Evolutionary conservation across 1,140 invertebrate genomes (phyloP), one percentile per base, ranked within the genome.

Genomic region (Solenopsis fugax): DNA sequence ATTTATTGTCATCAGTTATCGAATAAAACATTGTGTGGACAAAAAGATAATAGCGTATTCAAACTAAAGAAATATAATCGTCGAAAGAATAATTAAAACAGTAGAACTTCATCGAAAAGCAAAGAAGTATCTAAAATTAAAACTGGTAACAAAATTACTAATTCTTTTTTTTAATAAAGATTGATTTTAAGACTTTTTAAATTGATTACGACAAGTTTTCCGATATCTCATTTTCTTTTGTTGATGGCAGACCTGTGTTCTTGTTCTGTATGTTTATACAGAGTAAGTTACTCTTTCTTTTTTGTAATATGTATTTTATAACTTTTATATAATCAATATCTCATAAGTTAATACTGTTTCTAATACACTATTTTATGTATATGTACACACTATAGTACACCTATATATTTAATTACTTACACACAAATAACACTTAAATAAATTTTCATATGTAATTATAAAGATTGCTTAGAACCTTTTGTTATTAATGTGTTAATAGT

Each of bases 1-100:
- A 69, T 1, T 69, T 69, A 69, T 48, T 69, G 13, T 69, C 65
- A 48, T 48, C n/a, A 69, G 65, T 48, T 69, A 48, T 48, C 65
- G 65, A 69, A 69, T 69, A 48, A 5, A 48, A 69, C 65, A 48
- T 2, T 69, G 12, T 24, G 13, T 48, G 2, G 65, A 69, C 21
- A 69, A 69, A 1, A 69, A 69, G 10, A 4, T 67, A 41, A n/a
- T 41, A 48, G 2, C n/a, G 6, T 69, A 10, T 5, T 24, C 6
- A 5, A 69, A 2, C n/a, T n/a, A n/a, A n/a, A n/a, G n/a, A 48
- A 69, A 4, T 0, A 5, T 48, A 13, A 48, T 69, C 5, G 12
- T 69, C 6, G 6, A 24, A 24, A 69, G 41, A 24, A 48, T 37
- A 37, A 37, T 37, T 37, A 37, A 37, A 37, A 37, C 37, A 37